phyloP scores from a whole-genome alignment of 2,797 vertebrate species.

The Macropodus opercularis region DNA sequence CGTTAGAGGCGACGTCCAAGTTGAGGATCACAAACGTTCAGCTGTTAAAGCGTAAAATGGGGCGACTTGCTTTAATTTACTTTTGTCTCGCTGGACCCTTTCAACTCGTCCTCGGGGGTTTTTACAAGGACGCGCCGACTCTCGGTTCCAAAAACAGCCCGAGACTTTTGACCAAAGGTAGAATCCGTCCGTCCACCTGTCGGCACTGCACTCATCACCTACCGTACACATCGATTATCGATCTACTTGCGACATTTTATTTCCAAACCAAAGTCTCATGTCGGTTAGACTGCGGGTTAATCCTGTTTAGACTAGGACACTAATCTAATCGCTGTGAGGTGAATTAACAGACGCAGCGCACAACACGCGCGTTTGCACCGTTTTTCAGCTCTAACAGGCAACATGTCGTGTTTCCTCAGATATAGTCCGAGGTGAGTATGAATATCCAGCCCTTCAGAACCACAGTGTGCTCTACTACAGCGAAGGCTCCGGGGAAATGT shows the following conservation, averaged over 20 bases:
- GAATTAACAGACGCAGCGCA: no score
- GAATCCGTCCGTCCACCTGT: neutral
- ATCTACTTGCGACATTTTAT: no score
- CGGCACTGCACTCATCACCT: no score
- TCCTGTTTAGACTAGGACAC: no score
- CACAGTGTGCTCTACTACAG: constrained; percentile 68
- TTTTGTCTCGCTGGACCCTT: constrained; percentile 29
- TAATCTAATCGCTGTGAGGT: no score
- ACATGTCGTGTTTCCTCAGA: constrained; percentile 26
- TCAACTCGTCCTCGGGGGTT: neutral
- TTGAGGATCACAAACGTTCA: no score
- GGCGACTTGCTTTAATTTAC: neutral
- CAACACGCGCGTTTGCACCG: neutral
- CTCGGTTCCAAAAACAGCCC: constrained; percentile 52
- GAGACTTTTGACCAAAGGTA: constrained; percentile 62
- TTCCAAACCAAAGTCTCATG: no score
- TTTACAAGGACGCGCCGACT: constrained; percentile 29
- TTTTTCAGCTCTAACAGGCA: neutral
- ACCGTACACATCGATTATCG: no score
- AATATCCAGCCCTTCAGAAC: constrained; percentile 51
- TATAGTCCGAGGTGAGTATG: neutral
- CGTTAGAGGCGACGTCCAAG: no score
- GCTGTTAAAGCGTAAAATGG: constrained; percentile 36
- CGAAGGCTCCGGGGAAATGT: constrained; percentile 59
- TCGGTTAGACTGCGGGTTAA: neutral